Conservation (phyloP, 2,113 vertebrate species). For the Peromyscus polionotus region DNA sequence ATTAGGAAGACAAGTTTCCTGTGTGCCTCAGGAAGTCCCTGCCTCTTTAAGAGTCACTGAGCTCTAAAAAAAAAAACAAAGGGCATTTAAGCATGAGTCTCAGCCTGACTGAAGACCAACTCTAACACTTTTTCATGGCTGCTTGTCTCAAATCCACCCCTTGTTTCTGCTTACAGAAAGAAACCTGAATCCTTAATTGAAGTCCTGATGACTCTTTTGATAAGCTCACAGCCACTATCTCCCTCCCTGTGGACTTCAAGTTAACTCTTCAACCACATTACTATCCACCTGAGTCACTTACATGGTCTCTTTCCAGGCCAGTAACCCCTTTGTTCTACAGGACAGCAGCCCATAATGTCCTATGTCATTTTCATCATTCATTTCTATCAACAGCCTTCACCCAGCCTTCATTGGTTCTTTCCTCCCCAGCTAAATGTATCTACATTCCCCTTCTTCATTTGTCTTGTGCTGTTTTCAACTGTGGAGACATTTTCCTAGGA, state of each 20-base stretch:
- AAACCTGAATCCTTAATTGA: not conserved
- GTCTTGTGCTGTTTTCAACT: not conserved
- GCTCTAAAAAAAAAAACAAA: not conserved
- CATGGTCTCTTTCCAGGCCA: not conserved
- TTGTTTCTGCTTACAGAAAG: not conserved
- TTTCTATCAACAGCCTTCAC: not conserved
- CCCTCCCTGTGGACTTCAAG: not conserved
- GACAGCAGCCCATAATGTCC: not conserved
- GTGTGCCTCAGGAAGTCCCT: too few species aligned
- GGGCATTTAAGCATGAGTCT: not conserved
- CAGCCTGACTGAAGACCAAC: not conserved
- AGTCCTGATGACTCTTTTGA: not conserved
- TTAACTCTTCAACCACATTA: fast-evolving
- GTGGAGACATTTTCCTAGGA: not conserved
- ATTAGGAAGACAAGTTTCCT: not conserved
- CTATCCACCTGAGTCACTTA: not conserved
- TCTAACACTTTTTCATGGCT: not conserved
- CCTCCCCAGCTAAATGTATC: too few species aligned
- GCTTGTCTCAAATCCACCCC: too few species aligned
- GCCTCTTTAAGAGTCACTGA: not conserved
- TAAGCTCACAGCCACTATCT: not conserved
- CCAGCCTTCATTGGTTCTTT: not conserved
- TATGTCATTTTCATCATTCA: too few species aligned
- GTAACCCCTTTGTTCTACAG: not conserved
- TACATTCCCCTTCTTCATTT: not conserved